Evolutionary conservation across 2,797 vertebrate species (phyloP).

Genomic region (Mormyrops boulengeri): DNA sequence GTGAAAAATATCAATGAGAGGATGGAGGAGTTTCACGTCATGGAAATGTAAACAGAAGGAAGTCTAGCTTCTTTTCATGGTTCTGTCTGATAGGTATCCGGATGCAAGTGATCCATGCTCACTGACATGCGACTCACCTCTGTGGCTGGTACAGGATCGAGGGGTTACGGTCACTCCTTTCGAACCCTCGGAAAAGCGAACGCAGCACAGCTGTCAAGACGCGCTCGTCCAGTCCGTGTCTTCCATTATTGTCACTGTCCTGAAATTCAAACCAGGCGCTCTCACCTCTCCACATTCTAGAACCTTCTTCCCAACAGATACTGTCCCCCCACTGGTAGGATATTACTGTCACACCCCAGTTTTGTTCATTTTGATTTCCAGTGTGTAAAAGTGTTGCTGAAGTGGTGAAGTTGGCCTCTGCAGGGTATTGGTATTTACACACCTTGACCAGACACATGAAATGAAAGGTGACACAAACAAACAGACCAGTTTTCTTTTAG

Average conservation of each 20-base stretch:
- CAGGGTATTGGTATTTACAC: neutral
- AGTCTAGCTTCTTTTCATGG: neutral
- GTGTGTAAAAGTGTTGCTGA: neutral
- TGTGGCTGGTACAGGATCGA: slow-evolving; percentile 74
- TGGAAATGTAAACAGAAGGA: neutral
- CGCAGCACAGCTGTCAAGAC: slow-evolving; percentile 49
- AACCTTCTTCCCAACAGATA: neutral
- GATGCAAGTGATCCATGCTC: neutral
- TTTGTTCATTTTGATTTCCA: neutral
- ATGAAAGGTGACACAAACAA: neutral
- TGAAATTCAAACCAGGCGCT: slow-evolving; percentile 32
- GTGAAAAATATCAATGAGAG: neutral
- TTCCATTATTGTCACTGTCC: slow-evolving; percentile 47
- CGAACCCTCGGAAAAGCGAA: slow-evolving; percentile 38
- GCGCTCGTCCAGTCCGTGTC: slow-evolving; percentile 33
- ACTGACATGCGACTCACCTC: slow-evolving; percentile 46
- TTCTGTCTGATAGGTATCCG: neutral
- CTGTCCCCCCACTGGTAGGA: neutral
- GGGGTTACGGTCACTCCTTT: slow-evolving; percentile 58
- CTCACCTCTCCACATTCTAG: neutral
- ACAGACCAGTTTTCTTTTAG: neutral
- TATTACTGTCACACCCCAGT: neutral
- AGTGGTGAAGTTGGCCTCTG: neutral
- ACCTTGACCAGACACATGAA: neutral
- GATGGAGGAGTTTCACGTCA: neutral